A percentile compares a stretch with the other conserved stretches of the same genome.
Evolutionary conservation across 2,888 invertebrate genomes (phyloP).

Genomic region (Lasioglossum oenotherae): DNA sequence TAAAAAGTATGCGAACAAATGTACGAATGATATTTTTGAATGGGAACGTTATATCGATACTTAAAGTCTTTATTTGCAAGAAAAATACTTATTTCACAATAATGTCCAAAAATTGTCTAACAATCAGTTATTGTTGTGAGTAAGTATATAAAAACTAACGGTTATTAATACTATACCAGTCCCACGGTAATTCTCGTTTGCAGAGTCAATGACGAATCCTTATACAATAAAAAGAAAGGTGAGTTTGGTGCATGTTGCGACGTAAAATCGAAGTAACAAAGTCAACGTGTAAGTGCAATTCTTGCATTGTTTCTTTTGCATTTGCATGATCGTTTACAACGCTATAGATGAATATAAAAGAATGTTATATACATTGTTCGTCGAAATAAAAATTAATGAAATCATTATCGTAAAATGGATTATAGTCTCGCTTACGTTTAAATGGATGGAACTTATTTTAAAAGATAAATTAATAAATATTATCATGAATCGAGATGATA

Average conservation of each 20-base stretch:
- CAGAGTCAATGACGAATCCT: neutral
- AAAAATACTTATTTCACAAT: slow-evolving; percentile 25
- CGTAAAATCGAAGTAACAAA: slow-evolving; percentile 13
- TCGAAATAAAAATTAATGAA: slow-evolving; percentile 31
- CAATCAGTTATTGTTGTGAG: slow-evolving; percentile 11
- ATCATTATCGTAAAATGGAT: slow-evolving; percentile 21
- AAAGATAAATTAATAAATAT: slow-evolving; percentile 36
- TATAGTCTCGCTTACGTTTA: slow-evolving; percentile 17
- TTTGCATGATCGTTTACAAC: slow-evolving; percentile 25
- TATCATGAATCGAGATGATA: slow-evolving; percentile 21
- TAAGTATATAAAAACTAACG: slow-evolving; percentile 34
- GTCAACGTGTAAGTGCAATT: slow-evolving; percentile 8
- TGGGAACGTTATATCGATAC: slow-evolving; percentile 5
- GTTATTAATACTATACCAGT: slow-evolving; percentile 27
- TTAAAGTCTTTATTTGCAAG: slow-evolving; percentile 28
- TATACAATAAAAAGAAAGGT: slow-evolving; percentile 11
- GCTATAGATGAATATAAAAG: slow-evolving; percentile 32
- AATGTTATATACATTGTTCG: slow-evolving; percentile 25
- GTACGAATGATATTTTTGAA: neutral
- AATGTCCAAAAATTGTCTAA: slow-evolving; percentile 33
- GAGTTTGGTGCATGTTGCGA: slow-evolving; percentile 17
- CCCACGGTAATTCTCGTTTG: slow-evolving; percentile 2
- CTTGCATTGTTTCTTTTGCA: slow-evolving; percentile 34
- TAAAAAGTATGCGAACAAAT: neutral
- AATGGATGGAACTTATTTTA: slow-evolving; percentile 17